Percentiles rank a stretch among this genome's conserved stretches.
Evolutionary conservation across 2,113 vertebrate genomes (phyloP).

Genomic region (Acanthochromis polyacanthus): DNA sequence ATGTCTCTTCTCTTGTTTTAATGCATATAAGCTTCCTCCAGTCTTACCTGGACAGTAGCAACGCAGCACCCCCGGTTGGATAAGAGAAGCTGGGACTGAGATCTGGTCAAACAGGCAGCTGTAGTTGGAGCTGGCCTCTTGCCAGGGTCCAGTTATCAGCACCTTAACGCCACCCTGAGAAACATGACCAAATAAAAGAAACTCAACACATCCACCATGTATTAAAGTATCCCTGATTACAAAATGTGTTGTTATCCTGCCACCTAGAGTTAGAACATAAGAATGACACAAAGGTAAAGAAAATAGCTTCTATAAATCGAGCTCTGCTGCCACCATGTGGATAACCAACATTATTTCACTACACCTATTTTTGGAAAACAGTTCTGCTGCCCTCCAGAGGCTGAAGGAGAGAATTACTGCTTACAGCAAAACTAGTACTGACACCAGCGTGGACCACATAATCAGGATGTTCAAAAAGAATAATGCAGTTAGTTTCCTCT

Average conservation of each 20-base stretch:
- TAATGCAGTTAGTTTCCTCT: neutral
- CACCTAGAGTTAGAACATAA: slow-evolving; percentile 57
- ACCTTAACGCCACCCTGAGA: slow-evolving; percentile 97
- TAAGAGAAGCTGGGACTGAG: slow-evolving; percentile 97
- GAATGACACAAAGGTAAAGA: slow-evolving; percentile 30
- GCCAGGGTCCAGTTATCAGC: slow-evolving; percentile 98
- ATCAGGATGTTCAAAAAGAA: no score
- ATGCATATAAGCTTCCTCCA: neutral
- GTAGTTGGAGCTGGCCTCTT: slow-evolving; percentile 97
- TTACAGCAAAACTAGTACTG: neutral
- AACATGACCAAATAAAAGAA: slow-evolving; percentile 41
- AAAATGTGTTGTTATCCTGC: slow-evolving; percentile 24
- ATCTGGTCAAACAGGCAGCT: slow-evolving; percentile 99
- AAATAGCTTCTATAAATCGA: neutral
- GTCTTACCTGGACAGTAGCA: slow-evolving; percentile 97
- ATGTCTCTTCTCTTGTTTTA: no score
- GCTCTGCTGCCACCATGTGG: slow-evolving; percentile 72
- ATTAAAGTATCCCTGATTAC: neutral
- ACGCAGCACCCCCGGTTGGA: slow-evolving; percentile 97
- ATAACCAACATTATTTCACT: neutral
- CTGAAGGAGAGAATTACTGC: slow-evolving; percentile 12
- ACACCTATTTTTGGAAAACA: neutral
- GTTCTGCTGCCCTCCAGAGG: slow-evolving; percentile 49
- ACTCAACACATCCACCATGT: slow-evolving; percentile 1
- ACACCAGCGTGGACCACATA: neutral